These are phyloP conservation scores for Mugil cephalus DNA, from an alignment of 2,113 vertebrate genomes.

Conservation along the genomic window DNA sequence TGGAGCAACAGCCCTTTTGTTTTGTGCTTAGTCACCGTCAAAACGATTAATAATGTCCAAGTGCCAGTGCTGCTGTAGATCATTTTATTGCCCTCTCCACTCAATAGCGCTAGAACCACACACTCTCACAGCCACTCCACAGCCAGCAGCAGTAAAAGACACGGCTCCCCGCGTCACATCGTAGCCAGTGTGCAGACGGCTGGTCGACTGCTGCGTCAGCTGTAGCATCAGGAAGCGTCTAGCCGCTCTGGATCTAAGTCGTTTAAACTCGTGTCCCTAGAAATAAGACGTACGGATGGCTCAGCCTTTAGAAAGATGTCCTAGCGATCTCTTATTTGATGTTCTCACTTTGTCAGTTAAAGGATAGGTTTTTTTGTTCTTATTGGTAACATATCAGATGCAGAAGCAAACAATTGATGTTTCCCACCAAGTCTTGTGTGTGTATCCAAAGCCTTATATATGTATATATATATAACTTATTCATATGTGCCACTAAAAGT, in stretches of 20 bases:
- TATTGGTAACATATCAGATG: neutral
- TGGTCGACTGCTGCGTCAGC: conserved; percentile 21
- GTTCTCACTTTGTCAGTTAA: neutral
- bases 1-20: conserved; percentile 49
- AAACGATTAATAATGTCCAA: conserved; percentile 65
- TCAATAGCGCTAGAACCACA: conserved; percentile 48
- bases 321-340: neutral
- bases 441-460: neutral
- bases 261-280: conserved; percentile 1
- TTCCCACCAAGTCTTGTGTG: neutral
- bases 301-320: conserved; percentile 2
- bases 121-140: conserved; percentile 37
- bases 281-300: neutral
- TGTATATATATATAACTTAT: too few relatives aligned
- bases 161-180: conserved; percentile 34
- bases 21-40: conserved; percentile 73
- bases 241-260: conserved; percentile 1
- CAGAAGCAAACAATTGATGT: neutral
- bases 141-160: conserved; percentile 8
- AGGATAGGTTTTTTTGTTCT: neutral
- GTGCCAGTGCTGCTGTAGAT: conserved; percentile 70
- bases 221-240: conserved; percentile 31
- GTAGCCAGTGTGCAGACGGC: conserved; percentile 38
- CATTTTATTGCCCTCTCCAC: conserved; percentile 56
- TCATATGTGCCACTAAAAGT: neutral